phyloP scores from a whole-genome alignment of 2,797 vertebrate genomes.

The Loriculus beryllinus region DNA sequence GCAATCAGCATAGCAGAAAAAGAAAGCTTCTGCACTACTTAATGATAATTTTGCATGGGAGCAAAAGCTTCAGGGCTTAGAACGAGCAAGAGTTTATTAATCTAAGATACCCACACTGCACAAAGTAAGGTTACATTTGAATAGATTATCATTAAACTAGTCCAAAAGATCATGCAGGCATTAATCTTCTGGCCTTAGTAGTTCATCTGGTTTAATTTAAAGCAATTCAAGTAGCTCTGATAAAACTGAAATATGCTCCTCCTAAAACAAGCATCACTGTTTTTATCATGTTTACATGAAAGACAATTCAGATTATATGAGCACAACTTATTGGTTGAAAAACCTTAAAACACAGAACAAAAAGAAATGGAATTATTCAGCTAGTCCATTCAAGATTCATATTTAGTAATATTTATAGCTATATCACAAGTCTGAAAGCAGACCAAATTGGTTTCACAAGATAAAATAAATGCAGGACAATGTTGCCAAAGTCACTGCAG shows the following conservation, averaged over 20 bases:
- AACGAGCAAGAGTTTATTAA: not conserved
- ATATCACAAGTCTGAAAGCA: not conserved
- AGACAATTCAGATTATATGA: not conserved
- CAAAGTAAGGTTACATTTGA: not conserved
- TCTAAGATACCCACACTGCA: not conserved
- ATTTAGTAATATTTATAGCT: not conserved
- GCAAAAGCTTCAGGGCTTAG: not conserved
- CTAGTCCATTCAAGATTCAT: not conserved
- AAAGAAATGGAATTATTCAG: not conserved
- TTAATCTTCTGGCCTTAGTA: not conserved
- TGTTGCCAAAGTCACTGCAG: not conserved
- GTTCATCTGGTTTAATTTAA: not conserved
- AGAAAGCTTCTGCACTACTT: not conserved
- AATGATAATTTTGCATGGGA: not conserved
- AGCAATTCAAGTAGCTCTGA: not conserved
- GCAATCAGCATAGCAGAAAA: not conserved
- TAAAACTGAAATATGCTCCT: not conserved
- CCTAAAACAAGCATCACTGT: not conserved
- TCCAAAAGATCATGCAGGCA: not conserved
- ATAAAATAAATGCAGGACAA: not conserved
- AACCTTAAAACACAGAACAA: not conserved
- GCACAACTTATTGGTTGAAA: not conserved
- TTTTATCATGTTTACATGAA: not conserved
- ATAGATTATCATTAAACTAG: not conserved
- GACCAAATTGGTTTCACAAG: not conserved